Evolutionary conservation across 2,888 invertebrate genomes (phyloP).

Genomic region (Spilarctia lutea): DNA sequence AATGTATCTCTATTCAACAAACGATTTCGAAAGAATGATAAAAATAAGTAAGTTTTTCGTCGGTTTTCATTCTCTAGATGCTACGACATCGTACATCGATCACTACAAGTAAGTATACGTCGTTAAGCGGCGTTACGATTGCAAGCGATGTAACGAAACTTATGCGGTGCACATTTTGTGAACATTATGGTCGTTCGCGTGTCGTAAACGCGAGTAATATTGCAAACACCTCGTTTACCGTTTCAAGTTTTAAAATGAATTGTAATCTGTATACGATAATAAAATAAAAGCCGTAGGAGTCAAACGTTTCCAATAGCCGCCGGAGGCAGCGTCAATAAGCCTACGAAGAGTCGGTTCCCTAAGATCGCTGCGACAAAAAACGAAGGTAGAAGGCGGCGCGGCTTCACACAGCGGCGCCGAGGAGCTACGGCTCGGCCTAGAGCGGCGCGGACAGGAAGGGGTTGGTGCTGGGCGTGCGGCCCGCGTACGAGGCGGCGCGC

Average conservation of each 20-base stretch:
- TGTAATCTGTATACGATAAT: neutral
- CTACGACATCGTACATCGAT: slow-evolving; percentile 10
- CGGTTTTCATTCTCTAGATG: neutral
- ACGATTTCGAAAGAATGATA: slow-evolving; percentile 15
- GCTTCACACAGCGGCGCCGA: neutral
- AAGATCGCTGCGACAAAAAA: neutral
- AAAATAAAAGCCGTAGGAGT: neutral
- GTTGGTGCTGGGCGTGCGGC: slow-evolving; percentile 57
- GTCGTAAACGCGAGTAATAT: neutral
- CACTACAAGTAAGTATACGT: slow-evolving; percentile 10
- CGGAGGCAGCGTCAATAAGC: neutral
- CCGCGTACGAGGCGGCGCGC: slow-evolving; percentile 67
- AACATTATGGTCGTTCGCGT: neutral
- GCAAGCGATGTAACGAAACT: neutral
- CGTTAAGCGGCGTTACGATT: slow-evolving; percentile 13
- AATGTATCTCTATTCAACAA: slow-evolving; percentile 11
- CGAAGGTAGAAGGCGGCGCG: neutral
- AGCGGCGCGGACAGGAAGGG: slow-evolving; percentile 54
- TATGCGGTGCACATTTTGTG: neutral
- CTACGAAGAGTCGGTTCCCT: neutral
- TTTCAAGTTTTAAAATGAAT: neutral
- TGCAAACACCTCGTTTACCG: neutral
- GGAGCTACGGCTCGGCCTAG: slow-evolving; percentile 29
- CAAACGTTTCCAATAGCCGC: neutral
- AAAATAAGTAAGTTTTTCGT: slow-evolving; percentile 12